These are phyloP conservation scores for Antennarius striatus DNA, from an alignment of 2,113 vertebrate genomes.

Conservation along the genomic window DNA sequence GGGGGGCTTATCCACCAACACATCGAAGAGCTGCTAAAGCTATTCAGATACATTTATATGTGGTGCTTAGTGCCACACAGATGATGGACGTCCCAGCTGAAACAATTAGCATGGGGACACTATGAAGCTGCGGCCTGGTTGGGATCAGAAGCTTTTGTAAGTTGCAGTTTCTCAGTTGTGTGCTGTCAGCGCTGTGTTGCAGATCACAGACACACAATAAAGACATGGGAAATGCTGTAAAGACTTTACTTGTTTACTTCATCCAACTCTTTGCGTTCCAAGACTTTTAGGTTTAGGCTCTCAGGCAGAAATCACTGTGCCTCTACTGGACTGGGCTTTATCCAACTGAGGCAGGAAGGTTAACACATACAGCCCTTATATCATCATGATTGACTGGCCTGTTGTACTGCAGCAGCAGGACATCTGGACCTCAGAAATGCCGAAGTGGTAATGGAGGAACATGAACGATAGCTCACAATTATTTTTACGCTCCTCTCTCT, in stretches of 20 bases:
- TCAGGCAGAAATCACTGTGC: not conserved
- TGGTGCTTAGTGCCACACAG: constrained; percentile 38
- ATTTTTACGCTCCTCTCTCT: constrained; percentile 11
- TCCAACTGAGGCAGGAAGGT: not conserved
- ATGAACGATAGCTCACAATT: constrained; percentile 34
- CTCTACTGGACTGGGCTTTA: not conserved
- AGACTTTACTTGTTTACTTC: not conserved
- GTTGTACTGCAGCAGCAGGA: constrained; percentile 12
- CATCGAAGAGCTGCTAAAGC: constrained; percentile 47
- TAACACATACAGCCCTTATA: constrained; percentile 10
- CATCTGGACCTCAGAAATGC: constrained; percentile 5
- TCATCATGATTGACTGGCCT: constrained; percentile 42
- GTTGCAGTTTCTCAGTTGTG: constrained; percentile 35
- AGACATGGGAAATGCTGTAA: constrained; percentile 1
- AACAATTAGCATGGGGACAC: constrained; percentile 49
- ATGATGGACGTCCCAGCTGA: constrained; percentile 64
- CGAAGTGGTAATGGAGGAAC: not conserved
- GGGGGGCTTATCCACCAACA: constrained; percentile 39
- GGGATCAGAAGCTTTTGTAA: constrained; percentile 16
- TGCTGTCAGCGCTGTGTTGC: constrained; percentile 25
- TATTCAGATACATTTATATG: constrained; percentile 66
- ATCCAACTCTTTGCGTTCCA: not conserved
- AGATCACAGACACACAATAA: constrained; percentile 15
- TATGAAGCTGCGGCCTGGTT: constrained; percentile 13
- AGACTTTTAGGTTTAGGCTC: not conserved